These are phyloP conservation scores for Garra rufa DNA, from an alignment of 2,113 vertebrate genomes.

Conservation along the genomic window DNA sequence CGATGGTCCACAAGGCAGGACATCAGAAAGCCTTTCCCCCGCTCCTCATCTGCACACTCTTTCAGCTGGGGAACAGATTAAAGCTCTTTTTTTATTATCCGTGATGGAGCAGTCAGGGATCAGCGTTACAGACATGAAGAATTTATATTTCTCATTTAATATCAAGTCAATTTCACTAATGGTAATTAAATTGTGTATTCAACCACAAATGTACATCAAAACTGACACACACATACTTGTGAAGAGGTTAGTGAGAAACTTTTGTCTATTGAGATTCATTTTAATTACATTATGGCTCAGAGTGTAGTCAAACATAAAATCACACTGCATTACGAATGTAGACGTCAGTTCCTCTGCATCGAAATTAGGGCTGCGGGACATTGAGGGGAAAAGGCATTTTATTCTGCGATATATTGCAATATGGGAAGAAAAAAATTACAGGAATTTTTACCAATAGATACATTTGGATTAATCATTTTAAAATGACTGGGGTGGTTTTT, in stretches of 20 bases:
- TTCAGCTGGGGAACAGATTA: slow-evolving; percentile 78
- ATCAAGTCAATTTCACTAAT: not conserved
- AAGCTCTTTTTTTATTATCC: slow-evolving; percentile 14
- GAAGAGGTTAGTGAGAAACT: not conserved
- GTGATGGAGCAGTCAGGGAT: not conserved
- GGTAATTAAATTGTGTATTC: slow-evolving; percentile 16
- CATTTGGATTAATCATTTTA: too few species aligned
- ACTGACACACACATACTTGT: not conserved
- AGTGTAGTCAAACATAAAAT: slow-evolving; percentile 5
- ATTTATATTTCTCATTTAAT: not conserved
- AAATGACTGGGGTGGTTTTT: too few species aligned
- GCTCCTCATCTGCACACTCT: slow-evolving; percentile 85
- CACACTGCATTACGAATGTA: slow-evolving; percentile 15
- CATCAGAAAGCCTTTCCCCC: slow-evolving; percentile 86
- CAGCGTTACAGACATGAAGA: not conserved
- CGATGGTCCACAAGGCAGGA: slow-evolving; percentile 90
- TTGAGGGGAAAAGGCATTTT: too few species aligned
- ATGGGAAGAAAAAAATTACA: too few species aligned
- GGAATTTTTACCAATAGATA: too few species aligned
- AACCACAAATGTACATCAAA: slow-evolving; percentile 3
- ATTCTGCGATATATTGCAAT: too few species aligned
- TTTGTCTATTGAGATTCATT: slow-evolving; percentile 2
- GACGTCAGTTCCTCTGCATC: not conserved
- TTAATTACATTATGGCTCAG: not conserved
- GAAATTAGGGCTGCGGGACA: not conserved